Conservation (phyloP, 1,140 invertebrate genomes). For the Penaeus vannamei region DNA sequence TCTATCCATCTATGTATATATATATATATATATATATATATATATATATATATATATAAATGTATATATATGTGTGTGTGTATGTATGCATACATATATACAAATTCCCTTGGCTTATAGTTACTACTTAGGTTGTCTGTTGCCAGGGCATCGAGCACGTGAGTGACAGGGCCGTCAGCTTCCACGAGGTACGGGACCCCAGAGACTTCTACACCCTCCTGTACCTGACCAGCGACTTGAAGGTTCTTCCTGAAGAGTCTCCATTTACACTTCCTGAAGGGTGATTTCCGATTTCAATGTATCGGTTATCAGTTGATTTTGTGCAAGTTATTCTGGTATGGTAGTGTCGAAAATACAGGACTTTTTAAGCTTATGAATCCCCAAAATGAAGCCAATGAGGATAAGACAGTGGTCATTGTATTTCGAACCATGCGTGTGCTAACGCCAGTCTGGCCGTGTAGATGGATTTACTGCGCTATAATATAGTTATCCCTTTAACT, state of each 20-base stretch:
- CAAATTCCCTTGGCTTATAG: not conserved
- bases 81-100: constrained; percentile 2
- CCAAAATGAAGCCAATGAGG: no score
- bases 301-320: not conserved
- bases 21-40: not conserved
- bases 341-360: no score
- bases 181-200: constrained; percentile 37
- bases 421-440: no score
- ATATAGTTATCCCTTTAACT: no score
- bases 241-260: not conserved
- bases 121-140: not conserved
- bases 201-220: constrained; percentile 36
- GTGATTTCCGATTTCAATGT: not conserved
- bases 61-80: constrained; percentile 30
- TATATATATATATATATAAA: not conserved
- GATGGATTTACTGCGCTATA: no score
- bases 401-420: no score
- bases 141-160: constrained; percentile 19
- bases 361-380: no score
- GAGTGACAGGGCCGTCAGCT: constrained; percentile 27
- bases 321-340: not conserved
- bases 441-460: no score
- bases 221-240: constrained; percentile 21
- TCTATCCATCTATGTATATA: not conserved
- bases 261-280: constrained; percentile 21